Evolutionary conservation across 2,888 invertebrate species (phyloP), one percentile per base, ranked within the genome.

Genomic region (Nomada ruficornis): DNA sequence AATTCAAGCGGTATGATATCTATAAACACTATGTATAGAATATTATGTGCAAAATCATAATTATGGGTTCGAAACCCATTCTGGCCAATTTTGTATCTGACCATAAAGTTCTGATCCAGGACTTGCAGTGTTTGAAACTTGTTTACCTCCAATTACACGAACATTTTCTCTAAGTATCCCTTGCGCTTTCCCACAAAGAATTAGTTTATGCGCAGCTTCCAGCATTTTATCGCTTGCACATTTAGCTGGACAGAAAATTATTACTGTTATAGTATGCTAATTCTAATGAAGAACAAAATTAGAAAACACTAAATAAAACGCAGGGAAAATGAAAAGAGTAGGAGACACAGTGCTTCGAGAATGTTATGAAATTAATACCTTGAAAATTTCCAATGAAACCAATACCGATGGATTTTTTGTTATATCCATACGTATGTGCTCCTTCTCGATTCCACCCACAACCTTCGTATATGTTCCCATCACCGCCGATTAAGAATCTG

Each of bases 381-480:
- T 91, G 82, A 73, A 83, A 92, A 74, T 87, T 89, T 64, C 96
- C 96, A 74, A 96, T 95, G 80, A 96, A 95, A 36, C 95, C 94
- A 80, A 96, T 95, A 15, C 95, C 96, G n/a, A 96, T 94, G 29
- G 96, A 95, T 86, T 94, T 95, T 44, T 91, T 93, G 90, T 96
- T 96, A 86, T 95, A 96, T 9, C 94, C 94, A 15, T 93, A 94
- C 0, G 95, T 95, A 85, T 96, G 96, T 0, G 96, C 95, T 0
- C 96, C 96, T 13, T 94, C 94, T 55, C 94, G 94, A 7, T 95
- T 94, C 96, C 96, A 96, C 1, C 96, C 96, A 1, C 94, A 92
- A 0, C 96, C 96, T 92, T 96, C 96, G 87, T 96, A 96, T 13
- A 96, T 94, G 50, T 95, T 94, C 7, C 96, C 96, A 89, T 96